Evolutionary conservation across 1,140 invertebrate genomes (phyloP), one percentile per base, ranked within the genome.

Genomic region (Hyphantria cunea): DNA sequence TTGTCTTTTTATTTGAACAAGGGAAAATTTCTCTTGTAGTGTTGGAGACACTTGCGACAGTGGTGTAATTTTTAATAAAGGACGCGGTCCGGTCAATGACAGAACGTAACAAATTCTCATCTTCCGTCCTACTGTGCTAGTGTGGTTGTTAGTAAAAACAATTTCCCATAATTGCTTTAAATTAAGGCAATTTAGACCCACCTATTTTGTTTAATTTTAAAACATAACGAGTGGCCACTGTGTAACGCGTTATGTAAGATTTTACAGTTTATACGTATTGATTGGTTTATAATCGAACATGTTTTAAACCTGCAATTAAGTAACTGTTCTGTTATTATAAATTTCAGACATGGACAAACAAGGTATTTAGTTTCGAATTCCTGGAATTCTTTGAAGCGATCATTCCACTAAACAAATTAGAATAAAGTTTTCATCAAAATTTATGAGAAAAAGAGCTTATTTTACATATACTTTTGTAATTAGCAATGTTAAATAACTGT

Each of bases 1-100:
- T 67, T 69, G 71, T 61, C 39, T 53, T 77, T 69, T 74, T 73
- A 75, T 77, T 73, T 63, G 51, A 62, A 52, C 33, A 14, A 10
- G 52, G 56, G 65, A 51, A 67, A 67, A 63, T 60, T 41, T 60
- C 25, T 17, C 12, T n/a, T 17, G 45, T 10, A 14, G 13, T 47
- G 2, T 47, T 47, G 9, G 15, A 45, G n/a, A 56, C 12, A 56
- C 34, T 48, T 34, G 15, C 47, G 32, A 52, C 32, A 9, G 10
- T 44, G 59, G n/a, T 67, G 25, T 51, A 63, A 68, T 63, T 56
- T 15, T 49, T 39, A 58, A 56, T 47, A 31, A 47, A 56, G 42
- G 13, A 25, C 14, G 13, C 13, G 11, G 14, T 17, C 42, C 44
- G 0, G 31, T 12, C 31, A 54, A 54, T 17, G n/a, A 32, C 25